These are phyloP conservation scores for Drosophila percnosoma DNA, from an alignment of 2,888 invertebrate genomes.

Conservation along the genomic window DNA sequence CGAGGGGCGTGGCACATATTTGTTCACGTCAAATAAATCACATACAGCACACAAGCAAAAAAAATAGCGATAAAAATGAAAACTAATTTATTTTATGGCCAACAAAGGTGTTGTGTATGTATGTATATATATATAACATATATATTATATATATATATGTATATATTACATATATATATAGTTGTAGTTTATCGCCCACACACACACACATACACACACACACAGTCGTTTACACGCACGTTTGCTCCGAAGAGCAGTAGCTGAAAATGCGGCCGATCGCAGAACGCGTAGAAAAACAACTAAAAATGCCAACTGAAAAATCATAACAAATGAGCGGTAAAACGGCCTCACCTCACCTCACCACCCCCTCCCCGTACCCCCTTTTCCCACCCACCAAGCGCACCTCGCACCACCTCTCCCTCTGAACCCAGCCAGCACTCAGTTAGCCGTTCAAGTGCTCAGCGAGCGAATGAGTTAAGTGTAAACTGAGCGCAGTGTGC, in stretches of 20 bases:
- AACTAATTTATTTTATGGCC: slow-evolving; percentile 9
- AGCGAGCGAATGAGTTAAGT: slow-evolving; percentile 27
- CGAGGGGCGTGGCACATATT: slow-evolving; percentile 11
- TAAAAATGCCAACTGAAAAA: slow-evolving; percentile 77
- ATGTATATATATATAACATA: neutral
- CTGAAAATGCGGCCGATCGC: slow-evolving; percentile 74
- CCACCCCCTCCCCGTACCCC: neutral
- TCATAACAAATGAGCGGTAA: slow-evolving; percentile 77
- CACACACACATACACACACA: neutral
- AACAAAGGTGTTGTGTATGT: neutral
- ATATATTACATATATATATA: slow-evolving; percentile 5
- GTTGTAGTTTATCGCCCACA: slow-evolving; percentile 18
- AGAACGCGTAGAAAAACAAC: slow-evolving; percentile 79
- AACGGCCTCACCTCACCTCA: slow-evolving; percentile 15
- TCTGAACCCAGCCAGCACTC: slow-evolving; percentile 9
- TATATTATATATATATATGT: neutral
- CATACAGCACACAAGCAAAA: slow-evolving; percentile 15
- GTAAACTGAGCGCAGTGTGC: slow-evolving; percentile 29
- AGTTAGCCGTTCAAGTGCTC: slow-evolving; percentile 20
- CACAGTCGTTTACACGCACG: slow-evolving; percentile 32
- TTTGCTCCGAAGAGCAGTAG: slow-evolving; percentile 25
- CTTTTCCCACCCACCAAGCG: neutral
- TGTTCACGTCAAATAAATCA: slow-evolving; percentile 1
- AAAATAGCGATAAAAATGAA: neutral
- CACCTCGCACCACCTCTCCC: neutral